Evolutionary conservation across 2,797 vertebrate species (phyloP).

Genomic region (Silurus aristotelis): DNA sequence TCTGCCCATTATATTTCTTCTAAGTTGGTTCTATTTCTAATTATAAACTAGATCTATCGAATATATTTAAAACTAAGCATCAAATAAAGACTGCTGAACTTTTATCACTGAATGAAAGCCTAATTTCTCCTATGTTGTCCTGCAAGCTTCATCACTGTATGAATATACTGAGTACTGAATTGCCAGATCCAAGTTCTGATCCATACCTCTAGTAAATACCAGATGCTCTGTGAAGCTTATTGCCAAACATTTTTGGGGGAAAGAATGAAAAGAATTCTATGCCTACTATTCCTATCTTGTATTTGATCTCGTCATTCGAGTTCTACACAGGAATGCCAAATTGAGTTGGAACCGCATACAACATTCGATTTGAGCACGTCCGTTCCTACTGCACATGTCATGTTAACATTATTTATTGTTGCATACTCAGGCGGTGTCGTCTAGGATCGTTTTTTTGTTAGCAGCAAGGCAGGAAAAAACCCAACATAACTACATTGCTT

Average conservation of each 20-base stretch:
- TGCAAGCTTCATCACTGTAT: not conserved
- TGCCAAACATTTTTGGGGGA: not conserved
- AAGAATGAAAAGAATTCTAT: not conserved
- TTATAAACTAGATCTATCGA: not conserved
- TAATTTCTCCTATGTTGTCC: not conserved
- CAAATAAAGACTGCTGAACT: not conserved
- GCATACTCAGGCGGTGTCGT: conserved; percentile 28
- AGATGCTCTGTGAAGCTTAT: not conserved
- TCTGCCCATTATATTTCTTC: not conserved
- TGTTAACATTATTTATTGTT: conserved; percentile 22
- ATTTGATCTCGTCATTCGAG: not conserved
- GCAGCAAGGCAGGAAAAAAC: conserved; percentile 39
- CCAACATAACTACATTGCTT: conserved; percentile 10
- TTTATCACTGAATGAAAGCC: not conserved
- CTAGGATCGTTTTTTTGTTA: conserved; percentile 25
- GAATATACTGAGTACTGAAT: not conserved
- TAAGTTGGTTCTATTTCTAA: not conserved
- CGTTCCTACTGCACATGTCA: conserved; percentile 24
- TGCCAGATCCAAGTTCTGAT: not conserved
- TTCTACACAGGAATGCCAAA: conserved; percentile 6
- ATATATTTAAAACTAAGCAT: not conserved
- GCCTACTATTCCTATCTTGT: not conserved
- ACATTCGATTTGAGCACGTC: not conserved
- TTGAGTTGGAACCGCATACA: not conserved
- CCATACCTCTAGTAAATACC: not conserved